Conservation (phyloP, 2,797 vertebrate species). For the Chanos chanos region DNA sequence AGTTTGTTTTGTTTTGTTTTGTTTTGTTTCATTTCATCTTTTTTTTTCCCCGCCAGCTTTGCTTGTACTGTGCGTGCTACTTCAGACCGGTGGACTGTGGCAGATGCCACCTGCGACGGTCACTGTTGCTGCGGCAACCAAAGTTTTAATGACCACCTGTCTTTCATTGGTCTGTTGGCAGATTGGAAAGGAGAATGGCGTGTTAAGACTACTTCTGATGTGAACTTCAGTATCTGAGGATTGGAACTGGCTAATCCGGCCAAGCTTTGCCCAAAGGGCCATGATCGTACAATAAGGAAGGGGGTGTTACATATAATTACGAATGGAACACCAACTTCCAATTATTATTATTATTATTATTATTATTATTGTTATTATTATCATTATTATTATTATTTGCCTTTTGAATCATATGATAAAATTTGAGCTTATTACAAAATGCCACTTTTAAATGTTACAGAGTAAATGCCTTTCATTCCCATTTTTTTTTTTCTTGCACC, state of each 20-base stretch:
- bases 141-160: neutral
- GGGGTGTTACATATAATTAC: no score
- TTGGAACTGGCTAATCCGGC: conserved; percentile 1
- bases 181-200: no score
- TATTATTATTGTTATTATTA: no score
- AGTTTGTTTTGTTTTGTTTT: no score
- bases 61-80: conserved; percentile 62
- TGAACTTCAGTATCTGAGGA: no score
- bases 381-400: conserved; percentile 51
- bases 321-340: no score
- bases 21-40: no score
- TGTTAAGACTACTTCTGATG: no score
- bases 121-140: neutral
- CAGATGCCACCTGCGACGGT: conserved; percentile 34
- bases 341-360: no score
- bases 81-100: conserved; percentile 41
- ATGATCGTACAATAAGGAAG: conserved; percentile 53
- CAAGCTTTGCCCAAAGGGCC: conserved; percentile 34
- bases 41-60: no score
- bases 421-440: conserved; percentile 67
- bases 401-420: conserved; percentile 69
- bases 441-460: conserved; percentile 68
- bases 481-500: conserved; percentile 59
- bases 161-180: neutral
- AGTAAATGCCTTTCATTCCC: conserved; percentile 62